Evolutionary conservation across 1,140 invertebrate genomes (phyloP), one percentile per base, ranked within the genome.

Genomic region (Drosophila hydei): DNA sequence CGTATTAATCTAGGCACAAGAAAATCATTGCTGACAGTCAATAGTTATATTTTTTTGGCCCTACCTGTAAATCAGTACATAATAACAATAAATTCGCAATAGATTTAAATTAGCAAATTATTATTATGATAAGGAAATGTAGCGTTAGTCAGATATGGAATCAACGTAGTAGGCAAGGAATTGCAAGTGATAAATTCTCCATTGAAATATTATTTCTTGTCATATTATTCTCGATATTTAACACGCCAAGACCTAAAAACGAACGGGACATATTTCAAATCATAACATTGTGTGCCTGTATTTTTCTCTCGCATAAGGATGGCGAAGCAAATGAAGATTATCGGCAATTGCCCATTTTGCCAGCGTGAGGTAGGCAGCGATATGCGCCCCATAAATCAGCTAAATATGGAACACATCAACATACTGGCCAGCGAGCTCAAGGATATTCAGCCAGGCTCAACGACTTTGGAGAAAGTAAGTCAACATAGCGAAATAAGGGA

Each of bases 1-100:
- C 69, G 64, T 77, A 77, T 80, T 77, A 68, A 76, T 61, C 58
- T 54, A 50, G 59, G 72, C 63, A 80, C 64, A 73, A 74, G 25
- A 23, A 55, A 16, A 63, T 5, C 6, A 27, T 63, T 59, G 58
- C 47, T 47, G 47, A 52, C 64, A 81, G 71, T 62, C 51, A 55
- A 67, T 65, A 68, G 30, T 62, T 40, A 47, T 42, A 36, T 43
- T 56, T 19, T 67, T 71, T 67, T 19, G 62, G 38, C 21, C 45
- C 27, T 43, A 21, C 1, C 4, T 72, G 73, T 85, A 80, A 79
- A 84, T 80, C 63, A 50, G 21, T 42, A 30, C 19, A 71, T 42
- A 48, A 55, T 45, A 25, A 58, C 51, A 71, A 65, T 65, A 71
- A 65, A 71, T 65, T 65, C 52, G 27, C 12, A 50, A 19, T 65